These are phyloP conservation scores for Gymnocephalus cernua DNA, from an alignment of 2,113 vertebrate genomes.

Conservation along the genomic window DNA sequence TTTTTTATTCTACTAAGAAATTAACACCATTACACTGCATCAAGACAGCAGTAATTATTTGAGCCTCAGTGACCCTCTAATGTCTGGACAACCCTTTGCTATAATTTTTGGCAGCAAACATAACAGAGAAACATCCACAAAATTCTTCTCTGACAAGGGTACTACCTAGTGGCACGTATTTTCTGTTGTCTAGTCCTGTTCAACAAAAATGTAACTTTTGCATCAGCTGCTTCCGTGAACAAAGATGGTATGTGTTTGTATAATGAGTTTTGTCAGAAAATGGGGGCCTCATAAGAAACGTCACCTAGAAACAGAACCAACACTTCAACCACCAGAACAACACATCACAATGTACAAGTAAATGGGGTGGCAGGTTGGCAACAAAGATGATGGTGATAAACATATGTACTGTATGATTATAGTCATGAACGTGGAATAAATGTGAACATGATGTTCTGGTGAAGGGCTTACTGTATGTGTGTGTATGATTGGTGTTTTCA, in stretches of 20 bases:
- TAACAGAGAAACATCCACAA: background rate
- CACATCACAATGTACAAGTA: slow-evolving; percentile 21
- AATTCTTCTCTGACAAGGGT: slow-evolving; percentile 8
- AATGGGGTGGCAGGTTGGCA: slow-evolving; percentile 36
- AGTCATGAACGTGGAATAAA: slow-evolving; percentile 37
- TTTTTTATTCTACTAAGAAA: background rate
- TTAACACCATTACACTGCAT: background rate
- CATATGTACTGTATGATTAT: slow-evolving; percentile 37
- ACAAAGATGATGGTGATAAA: slow-evolving; percentile 31
- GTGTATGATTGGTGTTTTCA: slow-evolving; percentile 38
- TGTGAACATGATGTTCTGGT: slow-evolving; percentile 10
- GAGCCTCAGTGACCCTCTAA: background rate
- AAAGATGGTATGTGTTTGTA: slow-evolving; percentile 1
- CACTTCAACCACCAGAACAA: slow-evolving; percentile 35
- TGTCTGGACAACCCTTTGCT: background rate
- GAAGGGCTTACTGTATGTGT: slow-evolving; percentile 29
- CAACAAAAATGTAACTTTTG: background rate
- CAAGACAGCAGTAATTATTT: slow-evolving; percentile 7
- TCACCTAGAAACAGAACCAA: slow-evolving; percentile 16
- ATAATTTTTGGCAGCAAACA: background rate
- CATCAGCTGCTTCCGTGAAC: slow-evolving; percentile 32
- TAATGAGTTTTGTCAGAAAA: slow-evolving; percentile 6
- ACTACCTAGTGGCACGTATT: slow-evolving; percentile 4
- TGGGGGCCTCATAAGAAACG: background rate
- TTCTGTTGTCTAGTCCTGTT: background rate